phyloP scores from a whole-genome alignment of 2,797 vertebrate genomes.

The Crenichthys baileyi region DNA sequence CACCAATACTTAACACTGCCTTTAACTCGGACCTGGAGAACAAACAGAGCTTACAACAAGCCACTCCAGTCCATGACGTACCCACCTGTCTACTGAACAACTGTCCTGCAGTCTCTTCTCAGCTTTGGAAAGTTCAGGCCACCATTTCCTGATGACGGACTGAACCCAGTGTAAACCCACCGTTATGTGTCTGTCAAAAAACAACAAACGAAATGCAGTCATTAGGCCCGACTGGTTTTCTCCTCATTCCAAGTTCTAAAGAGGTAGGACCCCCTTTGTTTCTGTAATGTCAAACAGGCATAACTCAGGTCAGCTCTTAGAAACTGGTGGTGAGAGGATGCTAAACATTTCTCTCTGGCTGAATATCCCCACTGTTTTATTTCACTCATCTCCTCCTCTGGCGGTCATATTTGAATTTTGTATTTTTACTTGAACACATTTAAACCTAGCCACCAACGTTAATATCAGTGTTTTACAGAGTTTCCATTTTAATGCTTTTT shows the following conservation, averaged over 20 bases:
- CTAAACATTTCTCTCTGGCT: background rate
- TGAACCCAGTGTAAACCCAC: slow-evolving; percentile 98
- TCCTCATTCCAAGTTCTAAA: background rate
- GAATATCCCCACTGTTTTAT: background rate
- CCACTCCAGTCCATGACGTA: slow-evolving; percentile 6
- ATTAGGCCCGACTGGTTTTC: background rate
- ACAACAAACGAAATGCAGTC: background rate
- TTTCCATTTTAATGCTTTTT: background rate
- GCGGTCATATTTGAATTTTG: background rate
- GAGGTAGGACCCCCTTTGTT: background rate
- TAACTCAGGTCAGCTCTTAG: background rate
- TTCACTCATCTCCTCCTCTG: background rate
- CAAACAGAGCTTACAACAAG: background rate
- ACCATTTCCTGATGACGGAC: slow-evolving; percentile 95
- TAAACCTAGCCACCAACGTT: too few relatives aligned
- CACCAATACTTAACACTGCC: background rate
- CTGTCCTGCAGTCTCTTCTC: slow-evolving; percentile 82
- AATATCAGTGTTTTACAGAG: too few relatives aligned
- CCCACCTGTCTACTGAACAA: slow-evolving; percentile 88
- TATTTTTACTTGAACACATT: background rate
- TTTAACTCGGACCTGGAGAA: background rate
- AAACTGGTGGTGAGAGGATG: background rate
- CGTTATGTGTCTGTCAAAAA: slow-evolving; percentile 87
- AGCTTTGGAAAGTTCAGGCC: slow-evolving; percentile 91
- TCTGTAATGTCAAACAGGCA: background rate